A percentile compares a stretch with the other conserved stretches of the same genome.
phyloP scores from a whole-genome alignment of 2,888 invertebrate genomes.

The Tortrix viridana region DNA sequence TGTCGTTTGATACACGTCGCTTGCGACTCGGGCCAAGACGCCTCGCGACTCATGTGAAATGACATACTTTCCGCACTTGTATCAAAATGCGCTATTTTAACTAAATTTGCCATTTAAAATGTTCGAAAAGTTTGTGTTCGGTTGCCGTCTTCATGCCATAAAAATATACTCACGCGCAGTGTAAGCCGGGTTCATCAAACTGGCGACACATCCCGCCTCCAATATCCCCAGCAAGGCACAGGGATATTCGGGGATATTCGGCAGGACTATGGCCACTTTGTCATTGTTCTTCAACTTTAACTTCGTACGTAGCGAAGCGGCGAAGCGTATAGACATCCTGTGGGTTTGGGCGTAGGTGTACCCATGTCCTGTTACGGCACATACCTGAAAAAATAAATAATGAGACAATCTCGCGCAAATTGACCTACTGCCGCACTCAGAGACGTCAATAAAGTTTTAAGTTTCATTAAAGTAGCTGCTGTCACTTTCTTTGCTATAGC shows the following conservation, averaged over 20 bases:
- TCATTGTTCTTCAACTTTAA: slow-evolving; percentile 87
- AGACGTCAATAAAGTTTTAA: too few relatives aligned
- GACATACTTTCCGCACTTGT: too few relatives aligned
- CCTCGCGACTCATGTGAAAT: too few relatives aligned
- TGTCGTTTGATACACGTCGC: too few relatives aligned
- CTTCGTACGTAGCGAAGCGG: slow-evolving; percentile 86
- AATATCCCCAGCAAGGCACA: slow-evolving; percentile 86
- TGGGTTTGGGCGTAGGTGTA: slow-evolving; percentile 88
- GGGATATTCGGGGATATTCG: slow-evolving; percentile 90
- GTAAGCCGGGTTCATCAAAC: slow-evolving; percentile 88
- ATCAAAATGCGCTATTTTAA: too few relatives aligned
- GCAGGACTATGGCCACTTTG: slow-evolving; percentile 88
- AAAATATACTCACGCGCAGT: slow-evolving; percentile 61
- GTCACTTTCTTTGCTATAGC: too few relatives aligned
- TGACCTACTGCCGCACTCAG: too few relatives aligned
- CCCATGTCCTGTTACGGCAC: slow-evolving; percentile 88
- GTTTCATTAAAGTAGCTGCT: too few relatives aligned
- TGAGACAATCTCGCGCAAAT: too few relatives aligned
- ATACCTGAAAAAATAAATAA: slow-evolving; percentile 86
- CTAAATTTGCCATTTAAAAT: too few relatives aligned
- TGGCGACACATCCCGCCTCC: slow-evolving; percentile 88
- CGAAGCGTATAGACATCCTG: slow-evolving; percentile 85
- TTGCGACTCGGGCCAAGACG: too few relatives aligned
- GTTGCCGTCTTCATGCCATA: neutral
- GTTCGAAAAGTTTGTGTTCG: too few relatives aligned